Evolutionary conservation across 1,140 invertebrate species (phyloP), one percentile per base, ranked within the genome.

Genomic region (Ruditapes philippinarum): DNA sequence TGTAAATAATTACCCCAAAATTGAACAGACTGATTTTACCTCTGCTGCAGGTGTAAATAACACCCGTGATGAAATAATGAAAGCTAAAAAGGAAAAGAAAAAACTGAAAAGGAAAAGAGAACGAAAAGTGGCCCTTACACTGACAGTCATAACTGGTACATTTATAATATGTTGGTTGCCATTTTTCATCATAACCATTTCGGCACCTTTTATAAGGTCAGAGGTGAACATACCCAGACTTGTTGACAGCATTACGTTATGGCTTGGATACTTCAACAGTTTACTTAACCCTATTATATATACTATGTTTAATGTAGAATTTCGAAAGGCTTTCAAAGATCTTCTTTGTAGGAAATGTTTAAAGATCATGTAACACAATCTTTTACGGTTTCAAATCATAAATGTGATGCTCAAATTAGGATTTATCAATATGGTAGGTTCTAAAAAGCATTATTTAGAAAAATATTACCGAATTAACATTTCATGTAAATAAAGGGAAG

Each of bases 131-230:
- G 96, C 96, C 0, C 93, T 96, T 79, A 96, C 96, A 14, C 90
- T 96, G 28, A 95, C 95, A n/a, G 96, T 96, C 31, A 96, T 96
- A 19, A 96, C 96, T n/a, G 95, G 95, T 65, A 92, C 91, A 51
- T 96, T 95, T 89, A 91, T 96, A 17, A 82, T 95, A 22, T 96
- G 95, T 79, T 96, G 95, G 95, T 88, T 96, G 76, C 95, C 95
- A 49, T 96, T 96, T 89, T 96, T 95, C 89, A 90, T 96, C 45
- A 89, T 95, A 22, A 95, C 95, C 68, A 86, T 95, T 31, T 81
- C 95, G 4, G 89, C 79, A 17, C 94, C 95, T n/a, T 94, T 96
- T 89, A 89, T 92, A 33, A 74, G 84, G 4, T 78, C 91, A 3
- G 17, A 76, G 0, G 84, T 91, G 31, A 12, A 91, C 25, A 92